Evolutionary conservation across 2,888 invertebrate species (phyloP).

Genomic region (Camptogramma bilineatum): DNA sequence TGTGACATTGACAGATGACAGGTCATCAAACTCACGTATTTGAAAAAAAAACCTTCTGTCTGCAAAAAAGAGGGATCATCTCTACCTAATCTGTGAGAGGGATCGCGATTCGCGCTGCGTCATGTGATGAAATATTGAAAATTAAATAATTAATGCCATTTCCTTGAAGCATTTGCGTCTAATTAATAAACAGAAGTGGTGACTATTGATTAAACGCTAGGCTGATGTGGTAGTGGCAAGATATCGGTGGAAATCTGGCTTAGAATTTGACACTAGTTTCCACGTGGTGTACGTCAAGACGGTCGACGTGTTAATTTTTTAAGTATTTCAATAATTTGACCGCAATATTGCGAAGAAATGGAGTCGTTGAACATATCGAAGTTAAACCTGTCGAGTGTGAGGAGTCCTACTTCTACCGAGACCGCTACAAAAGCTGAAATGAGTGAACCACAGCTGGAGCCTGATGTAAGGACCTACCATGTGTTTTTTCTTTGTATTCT

Average conservation of each 20-base stretch:
- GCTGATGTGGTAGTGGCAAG: constrained; percentile 47
- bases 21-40: neutral
- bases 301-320: constrained; percentile 76
- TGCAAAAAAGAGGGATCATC: no score
- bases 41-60: constrained; percentile 49
- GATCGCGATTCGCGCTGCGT: constrained; percentile 44
- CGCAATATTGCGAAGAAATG: constrained; percentile 60
- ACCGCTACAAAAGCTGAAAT: constrained; percentile 60
- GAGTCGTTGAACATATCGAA: constrained; percentile 79
- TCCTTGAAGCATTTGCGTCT: constrained; percentile 38
- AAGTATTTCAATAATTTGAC: constrained; percentile 54
- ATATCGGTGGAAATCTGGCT: constrained; percentile 50
- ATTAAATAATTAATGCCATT: constrained; percentile 38
- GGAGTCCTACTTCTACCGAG: constrained; percentile 62
- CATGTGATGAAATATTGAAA: constrained; percentile 52
- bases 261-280: constrained; percentile 76
- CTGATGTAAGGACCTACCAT: constrained; percentile 60
- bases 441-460: constrained; percentile 62
- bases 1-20: neutral
- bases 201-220: constrained; percentile 44
- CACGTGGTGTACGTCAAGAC: constrained; percentile 80
- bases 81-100: no score
- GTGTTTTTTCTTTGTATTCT: constrained; percentile 6
- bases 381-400: constrained; percentile 73
- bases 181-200: constrained; percentile 52